Percentiles rank a stretch among this genome's conserved stretches.
Evolutionary conservation across 2,888 invertebrate species (phyloP).

Genomic region (Rotaria magnacalcarata): DNA sequence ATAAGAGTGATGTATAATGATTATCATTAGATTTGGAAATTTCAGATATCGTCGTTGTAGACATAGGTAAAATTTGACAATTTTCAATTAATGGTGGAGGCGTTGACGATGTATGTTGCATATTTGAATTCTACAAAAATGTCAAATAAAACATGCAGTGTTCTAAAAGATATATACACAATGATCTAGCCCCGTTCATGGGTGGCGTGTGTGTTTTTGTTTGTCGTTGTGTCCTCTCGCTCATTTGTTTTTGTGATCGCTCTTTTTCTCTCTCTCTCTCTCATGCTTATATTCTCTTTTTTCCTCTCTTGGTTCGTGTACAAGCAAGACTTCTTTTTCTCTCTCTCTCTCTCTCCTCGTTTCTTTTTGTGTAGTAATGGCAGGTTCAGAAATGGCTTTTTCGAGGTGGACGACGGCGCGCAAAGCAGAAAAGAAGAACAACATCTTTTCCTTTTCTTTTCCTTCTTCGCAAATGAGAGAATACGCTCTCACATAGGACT

Average conservation of each 20-base stretch:
- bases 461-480: neutral
- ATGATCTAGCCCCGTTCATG: conserved; percentile 14
- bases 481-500: conserved; percentile 26
- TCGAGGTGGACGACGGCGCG: conserved; percentile 31
- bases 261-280: conserved; percentile 20
- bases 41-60: neutral
- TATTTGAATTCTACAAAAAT: conserved; percentile 20
- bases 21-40: neutral
- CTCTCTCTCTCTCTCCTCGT: neutral
- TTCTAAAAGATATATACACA: conserved; percentile 16
- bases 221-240: conserved; percentile 18
- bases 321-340: conserved; percentile 31
- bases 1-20: neutral
- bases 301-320: conserved; percentile 29
- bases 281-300: conserved; percentile 29
- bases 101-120: neutral
- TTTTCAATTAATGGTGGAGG: conserved; percentile 7
- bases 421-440: conserved; percentile 31
- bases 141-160: neutral
- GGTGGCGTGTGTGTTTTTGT: conserved; percentile 31
- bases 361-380: conserved; percentile 22
- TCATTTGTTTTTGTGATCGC: conserved; percentile 31
- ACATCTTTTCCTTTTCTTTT: conserved; percentile 26
- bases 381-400: conserved; percentile 31
- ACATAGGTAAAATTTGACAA: neutral